Conservation (phyloP, 2,888 invertebrate species). For the Diabrotica balteata region DNA sequence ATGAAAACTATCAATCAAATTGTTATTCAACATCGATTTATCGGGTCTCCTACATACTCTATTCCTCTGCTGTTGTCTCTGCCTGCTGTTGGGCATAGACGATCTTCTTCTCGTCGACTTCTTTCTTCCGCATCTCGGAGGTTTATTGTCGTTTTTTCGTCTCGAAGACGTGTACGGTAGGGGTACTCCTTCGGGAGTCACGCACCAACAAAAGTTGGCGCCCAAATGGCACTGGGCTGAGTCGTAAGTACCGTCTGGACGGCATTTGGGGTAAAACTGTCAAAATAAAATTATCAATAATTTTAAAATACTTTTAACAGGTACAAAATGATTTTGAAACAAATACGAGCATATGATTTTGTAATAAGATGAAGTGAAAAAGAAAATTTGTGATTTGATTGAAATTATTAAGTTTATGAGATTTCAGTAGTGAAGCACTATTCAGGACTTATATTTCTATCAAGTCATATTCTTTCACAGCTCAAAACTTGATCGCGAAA, state of each 20-base stretch:
- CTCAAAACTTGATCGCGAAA: too few relatives aligned
- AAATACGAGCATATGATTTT: too few relatives aligned
- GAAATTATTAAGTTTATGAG: too few relatives aligned
- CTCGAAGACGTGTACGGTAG: conserved; percentile 81
- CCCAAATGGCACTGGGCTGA: conserved; percentile 84
- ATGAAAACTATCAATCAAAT: conserved; percentile 84
- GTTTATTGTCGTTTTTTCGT: conserved; percentile 65
- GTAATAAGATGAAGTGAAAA: too few relatives aligned
- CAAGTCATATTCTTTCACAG: too few relatives aligned
- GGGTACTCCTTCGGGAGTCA: conserved; percentile 82
- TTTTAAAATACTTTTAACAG: too few relatives aligned
- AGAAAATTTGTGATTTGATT: too few relatives aligned
- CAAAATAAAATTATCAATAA: too few relatives aligned
- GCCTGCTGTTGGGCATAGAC: conserved; percentile 62
- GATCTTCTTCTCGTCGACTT: conserved; percentile 64
- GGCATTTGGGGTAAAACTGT: conserved; percentile 75
- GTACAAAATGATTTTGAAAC: too few relatives aligned
- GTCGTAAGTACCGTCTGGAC: conserved; percentile 83
- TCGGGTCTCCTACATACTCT: conserved; percentile 75
- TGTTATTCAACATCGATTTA: conserved; percentile 80
- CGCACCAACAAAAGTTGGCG: conserved; percentile 72
- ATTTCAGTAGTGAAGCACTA: too few relatives aligned
- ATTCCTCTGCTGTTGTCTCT: conserved; percentile 41
- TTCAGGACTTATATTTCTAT: too few relatives aligned
- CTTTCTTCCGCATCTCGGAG: conserved; percentile 63